Base-by-base conservation (phyloP, 2,797 vertebrate species). In the Astyanax mexicanus region DNA sequence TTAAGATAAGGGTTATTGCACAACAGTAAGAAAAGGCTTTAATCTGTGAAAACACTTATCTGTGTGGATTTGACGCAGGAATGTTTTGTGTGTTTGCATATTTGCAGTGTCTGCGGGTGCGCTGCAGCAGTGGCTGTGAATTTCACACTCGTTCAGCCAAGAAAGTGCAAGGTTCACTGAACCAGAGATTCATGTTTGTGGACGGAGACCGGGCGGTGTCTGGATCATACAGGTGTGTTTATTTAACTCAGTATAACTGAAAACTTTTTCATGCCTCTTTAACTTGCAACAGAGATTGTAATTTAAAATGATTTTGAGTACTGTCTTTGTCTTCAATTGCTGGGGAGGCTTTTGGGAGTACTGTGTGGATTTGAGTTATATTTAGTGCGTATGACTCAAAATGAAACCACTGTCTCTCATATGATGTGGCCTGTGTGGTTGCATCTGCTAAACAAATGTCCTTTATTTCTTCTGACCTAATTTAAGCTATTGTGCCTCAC, bases 151-250 rank as follows among this genome's bases (percentile, higher is more conserved):
- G 95, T 5, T 95, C 95, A 0, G 95, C 96, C 12, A 95, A 95
- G 83, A 96, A 92, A 72, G 93, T 99, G 74, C 91, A 90, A 47
- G 98, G 98, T 0, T 91, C 88, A 9, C 84, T 98, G 83, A 94
- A 92, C 72, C 95, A 99, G 91, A 98, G 95, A 90, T 99, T 97
- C 90, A 94, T 99, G 92, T 95, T 99, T 12, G 93, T 97, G 74
- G 98, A 99, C 0, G 98, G 96, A 75, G 98, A 99, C 87, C 90
- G 93, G 74, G 94, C 97, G 12, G 90, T 96, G 79, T 96, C 95
- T 0, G 98, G 98, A 35, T 99, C 98, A 35, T 96, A 96, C 93
- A 96, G 95, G 95, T 96, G 66, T 69, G 3, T 49, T 1, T 81
- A 38, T 84, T n/a, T n/a, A 12, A 69, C 77, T 87, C 11, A 44